A percentile compares a stretch with the other conserved stretches of the same genome.
Conservation (phyloP, 2,888 invertebrate genomes). For the Ichneumon xanthorius region DNA sequence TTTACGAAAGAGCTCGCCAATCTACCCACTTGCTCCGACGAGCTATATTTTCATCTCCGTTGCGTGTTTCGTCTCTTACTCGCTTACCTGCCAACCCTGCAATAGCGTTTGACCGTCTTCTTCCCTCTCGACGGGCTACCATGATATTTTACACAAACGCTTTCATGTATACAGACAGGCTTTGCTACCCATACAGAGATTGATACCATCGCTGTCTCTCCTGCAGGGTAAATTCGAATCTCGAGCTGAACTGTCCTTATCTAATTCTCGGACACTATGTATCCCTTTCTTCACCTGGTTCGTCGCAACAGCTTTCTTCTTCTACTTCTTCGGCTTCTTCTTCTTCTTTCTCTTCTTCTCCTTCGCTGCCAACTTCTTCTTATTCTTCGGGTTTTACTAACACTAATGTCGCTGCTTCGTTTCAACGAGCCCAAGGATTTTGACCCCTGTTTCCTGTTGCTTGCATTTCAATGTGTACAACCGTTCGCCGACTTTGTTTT, state of each 20-base stretch:
- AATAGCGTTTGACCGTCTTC: constrained; percentile 31
- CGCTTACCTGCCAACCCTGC: constrained; percentile 43
- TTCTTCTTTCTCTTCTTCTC: constrained; percentile 51
- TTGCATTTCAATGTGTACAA: constrained; percentile 77
- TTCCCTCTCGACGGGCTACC: constrained; percentile 20
- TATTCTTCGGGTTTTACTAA: constrained; percentile 52
- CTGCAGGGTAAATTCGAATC: constrained; percentile 57
- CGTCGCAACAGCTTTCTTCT: constrained; percentile 49
- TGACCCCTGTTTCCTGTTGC: constrained; percentile 84
- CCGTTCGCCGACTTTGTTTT: constrained; percentile 83
- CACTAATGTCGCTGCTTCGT: constrained; percentile 73
- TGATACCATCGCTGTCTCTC: constrained; percentile 58
- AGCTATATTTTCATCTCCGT: constrained; percentile 71
- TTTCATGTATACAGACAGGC: constrained; percentile 3
- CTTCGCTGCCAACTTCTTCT: neutral
- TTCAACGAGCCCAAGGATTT: constrained; percentile 83
- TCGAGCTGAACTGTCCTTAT: constrained; percentile 55
- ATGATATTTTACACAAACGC: neutral
- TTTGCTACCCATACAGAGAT: constrained; percentile 38
- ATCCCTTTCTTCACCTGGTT: constrained; percentile 61
- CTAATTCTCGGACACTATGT: constrained; percentile 51
- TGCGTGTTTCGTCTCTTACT: constrained; percentile 62
- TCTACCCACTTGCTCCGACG: constrained; percentile 61
- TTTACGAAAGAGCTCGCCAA: constrained; percentile 65
- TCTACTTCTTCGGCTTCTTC: constrained; percentile 59